Conservation (phyloP, 2,888 invertebrate species). For the Lithophane socia region DNA sequence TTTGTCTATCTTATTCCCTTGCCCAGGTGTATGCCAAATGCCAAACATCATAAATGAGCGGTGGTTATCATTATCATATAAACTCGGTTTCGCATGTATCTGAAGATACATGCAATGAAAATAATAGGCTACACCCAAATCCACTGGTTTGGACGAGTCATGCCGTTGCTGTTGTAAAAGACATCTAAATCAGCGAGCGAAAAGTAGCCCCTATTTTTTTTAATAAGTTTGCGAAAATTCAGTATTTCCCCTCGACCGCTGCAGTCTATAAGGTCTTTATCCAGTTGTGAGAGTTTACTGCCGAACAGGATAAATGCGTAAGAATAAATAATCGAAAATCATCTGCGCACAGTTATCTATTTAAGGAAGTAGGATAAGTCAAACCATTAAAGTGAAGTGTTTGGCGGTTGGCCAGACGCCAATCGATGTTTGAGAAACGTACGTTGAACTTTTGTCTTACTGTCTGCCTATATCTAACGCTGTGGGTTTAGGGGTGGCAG, state of each 20-base stretch:
- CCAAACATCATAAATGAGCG: no score
- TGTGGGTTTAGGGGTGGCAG: conserved; percentile 33
- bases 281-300: conserved; percentile 18
- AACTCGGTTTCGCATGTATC: no score
- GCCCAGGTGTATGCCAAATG: no score
- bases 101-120: no score
- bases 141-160: neutral
- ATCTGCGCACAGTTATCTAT: conserved; percentile 76
- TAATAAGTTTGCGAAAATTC: neutral
- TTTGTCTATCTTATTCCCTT: no score
- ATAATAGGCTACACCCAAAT: no score
- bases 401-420: conserved; percentile 85
- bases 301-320: conserved; percentile 22
- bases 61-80: no score
- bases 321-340: conserved; percentile 51
- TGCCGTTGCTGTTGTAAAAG: neutral
- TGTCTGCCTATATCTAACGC: conserved; percentile 64
- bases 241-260: neutral
- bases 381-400: conserved; percentile 84
- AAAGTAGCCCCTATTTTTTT: no score
- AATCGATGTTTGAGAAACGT: conserved; percentile 81
- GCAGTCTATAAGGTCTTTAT: neutral
- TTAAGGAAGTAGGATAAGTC: conserved; percentile 85
- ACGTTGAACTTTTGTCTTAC: conserved; percentile 84
- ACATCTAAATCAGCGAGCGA: neutral